Conservation (phyloP, 92 coral and sea anemone species). For the Phymanthus crucifer region DNA sequence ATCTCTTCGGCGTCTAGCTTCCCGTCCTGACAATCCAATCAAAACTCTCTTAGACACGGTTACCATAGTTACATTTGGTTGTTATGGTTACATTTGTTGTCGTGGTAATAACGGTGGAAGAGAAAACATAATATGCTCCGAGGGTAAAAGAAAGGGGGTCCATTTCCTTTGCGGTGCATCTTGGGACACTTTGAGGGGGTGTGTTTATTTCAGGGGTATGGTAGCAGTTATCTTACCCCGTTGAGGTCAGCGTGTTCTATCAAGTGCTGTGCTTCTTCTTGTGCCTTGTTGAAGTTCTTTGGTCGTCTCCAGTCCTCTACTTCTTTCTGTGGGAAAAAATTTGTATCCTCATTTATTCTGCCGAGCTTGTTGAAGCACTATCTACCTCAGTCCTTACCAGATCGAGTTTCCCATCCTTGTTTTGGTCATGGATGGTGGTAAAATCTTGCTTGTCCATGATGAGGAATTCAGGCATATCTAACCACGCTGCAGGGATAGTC, state of each 20-base stretch:
- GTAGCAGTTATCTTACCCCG: slow-evolving; percentile 48
- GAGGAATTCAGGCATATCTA: slow-evolving; percentile 78
- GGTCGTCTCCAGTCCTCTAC: slow-evolving; percentile 94
- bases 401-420: slow-evolving; percentile 87
- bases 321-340: slow-evolving; percentile 57
- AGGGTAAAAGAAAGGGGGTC: no score
- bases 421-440: slow-evolving; percentile 58
- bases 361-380: no score
- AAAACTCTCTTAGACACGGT: background rate
- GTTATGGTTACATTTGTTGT: background rate
- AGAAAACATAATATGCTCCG: no score
- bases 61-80: slow-evolving; percentile 1
- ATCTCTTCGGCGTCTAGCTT: slow-evolving; percentile 84
- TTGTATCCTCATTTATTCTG: no score
- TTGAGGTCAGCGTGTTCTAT: slow-evolving; percentile 85
- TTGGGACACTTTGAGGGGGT: no score
- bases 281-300: slow-evolving; percentile 81
- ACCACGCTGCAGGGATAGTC: slow-evolving; percentile 52
- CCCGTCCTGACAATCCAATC: slow-evolving; percentile 61
- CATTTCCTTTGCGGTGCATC: no score
- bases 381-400: slow-evolving; percentile 70
- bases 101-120: background rate
- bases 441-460: slow-evolving; percentile 63
- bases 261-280: slow-evolving; percentile 84
- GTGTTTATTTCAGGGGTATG: no score